Evolutionary conservation across 2,888 invertebrate species (phyloP), one percentile per base, ranked within the genome.

Genomic region (Caenorhabditis wallacei): DNA sequence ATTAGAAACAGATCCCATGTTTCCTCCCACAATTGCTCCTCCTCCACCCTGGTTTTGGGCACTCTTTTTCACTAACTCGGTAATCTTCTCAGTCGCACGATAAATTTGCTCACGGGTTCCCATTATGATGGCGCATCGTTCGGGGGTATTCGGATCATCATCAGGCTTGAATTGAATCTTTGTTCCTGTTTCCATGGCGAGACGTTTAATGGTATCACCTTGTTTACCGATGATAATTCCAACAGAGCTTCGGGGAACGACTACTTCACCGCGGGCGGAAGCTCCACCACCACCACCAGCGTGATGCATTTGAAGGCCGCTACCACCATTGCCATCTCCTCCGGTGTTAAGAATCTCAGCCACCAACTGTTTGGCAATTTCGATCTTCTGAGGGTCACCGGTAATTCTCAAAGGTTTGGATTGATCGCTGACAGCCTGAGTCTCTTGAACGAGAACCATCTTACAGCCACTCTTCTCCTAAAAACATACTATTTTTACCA

Each of bases 191-290:
- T 98, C 97, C 0, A 95, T 95, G 93, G 97, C 97, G 85, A 98
- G 96, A 93, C 97, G 96, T 93, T 97, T 97, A 88, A 98, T 98
- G 96, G 97, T 98, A 88, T 98, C 98, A 11, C 98, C 98, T 3
- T 96, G 96, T 92, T 97, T 97, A 18, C 98, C 98, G 88, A 98
- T 98, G 53, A 98, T 97, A 10, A 98, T 96, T 56, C 98, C 98
- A 11, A 98, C 98, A 0, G 96, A 96, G 70, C 95, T 95, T 92
- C 96, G 95, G 7, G 98, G 98, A 61, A 98, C 97, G 84, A 96
- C 80, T 3, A 80, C 74, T 40, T 79, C 79, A 40, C 82, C 82
- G 24, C 75, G 75, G 35, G 82, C 82, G 26, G 71, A 30, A n/a
- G 70, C 69, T 35, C 68, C 76, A 11, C 69, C 56, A 53, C 61